Base-by-base conservation (phyloP, 2,888 invertebrate genomes). In the Morpho helenor region DNA sequence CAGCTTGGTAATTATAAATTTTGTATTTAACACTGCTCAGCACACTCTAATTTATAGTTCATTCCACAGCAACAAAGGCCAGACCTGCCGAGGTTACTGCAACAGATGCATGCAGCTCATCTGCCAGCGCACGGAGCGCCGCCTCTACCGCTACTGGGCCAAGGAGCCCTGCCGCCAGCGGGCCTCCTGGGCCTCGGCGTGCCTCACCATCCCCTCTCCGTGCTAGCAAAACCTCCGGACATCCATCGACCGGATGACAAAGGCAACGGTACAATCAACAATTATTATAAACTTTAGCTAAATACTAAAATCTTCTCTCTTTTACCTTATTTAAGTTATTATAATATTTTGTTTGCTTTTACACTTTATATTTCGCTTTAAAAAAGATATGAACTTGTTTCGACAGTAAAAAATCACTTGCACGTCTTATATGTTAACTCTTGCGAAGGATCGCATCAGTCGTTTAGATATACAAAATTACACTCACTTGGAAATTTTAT, bases 61-160 rank as follows among this genome's bases (percentile, higher is more conserved):
- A 48, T 47, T 49, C 77, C 79, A 42, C 93, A 96, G 95, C 96
- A 96, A 94, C 96, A 96, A 91, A 92, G 96, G 85, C 95, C 96
- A 60, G 96, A 96, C 82, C 89, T 96, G 71, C 96, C 96, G 42
- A 92, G 96, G 82, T 84, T 95, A 65, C 91, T 97, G 84, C 97
- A 97, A 88, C 97, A 97, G 89, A 97, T 97, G 96, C 97, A 97
- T 82, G 97, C 96, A 43, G 97, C 97, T 73, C 97, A 96, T 86
- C 79, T 92, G 61, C 95, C 96, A 68, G 92, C 94, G 59, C 94
- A 94, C 61, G 93, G 94, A 49, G 95, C 95, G 54, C 94, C 95
- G 47, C 94, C 95, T 50, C 93, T 96, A 74, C 92, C 85, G 55
- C 84, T 85, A 61, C 84, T 84, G 61, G 91, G 85, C 61, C 92